Evolutionary conservation across 2,888 invertebrate species (phyloP).

Genomic region (Oconnorella tubifera): DNA sequence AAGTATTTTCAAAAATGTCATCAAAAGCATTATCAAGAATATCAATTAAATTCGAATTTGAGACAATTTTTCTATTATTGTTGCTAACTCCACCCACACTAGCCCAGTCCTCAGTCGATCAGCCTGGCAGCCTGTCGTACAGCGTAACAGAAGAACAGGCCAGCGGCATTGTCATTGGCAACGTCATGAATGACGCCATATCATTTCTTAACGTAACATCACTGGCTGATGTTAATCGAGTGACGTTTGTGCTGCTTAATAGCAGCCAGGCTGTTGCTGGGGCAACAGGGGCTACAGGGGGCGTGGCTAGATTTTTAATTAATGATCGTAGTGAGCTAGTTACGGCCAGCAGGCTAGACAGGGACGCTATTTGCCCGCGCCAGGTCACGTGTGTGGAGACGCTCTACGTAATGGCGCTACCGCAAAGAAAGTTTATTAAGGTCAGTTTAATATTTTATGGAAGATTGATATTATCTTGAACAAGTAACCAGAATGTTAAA

Average conservation of each 20-base stretch:
- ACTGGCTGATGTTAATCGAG: not conserved
- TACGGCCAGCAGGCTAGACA: not conserved
- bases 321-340: not conserved
- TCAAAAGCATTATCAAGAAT: too few relatives aligned
- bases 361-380: constrained; percentile 9
- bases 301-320: too few relatives aligned
- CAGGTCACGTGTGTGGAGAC: constrained; percentile 7
- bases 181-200: not conserved
- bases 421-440: not conserved
- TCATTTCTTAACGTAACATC: not conserved
- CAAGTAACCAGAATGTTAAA: too few relatives aligned
- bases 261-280: not conserved
- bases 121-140: too few relatives aligned
- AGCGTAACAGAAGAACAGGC: not conserved
- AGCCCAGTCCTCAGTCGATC: too few relatives aligned
- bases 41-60: too few relatives aligned
- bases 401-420: not conserved
- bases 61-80: too few relatives aligned
- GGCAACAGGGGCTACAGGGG: too few relatives aligned
- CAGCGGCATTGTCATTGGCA: not conserved
- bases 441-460: too few relatives aligned
- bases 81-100: too few relatives aligned
- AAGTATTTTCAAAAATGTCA: too few relatives aligned
- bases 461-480: too few relatives aligned
- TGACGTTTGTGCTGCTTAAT: not conserved